Conservation (phyloP, 30 jellyfish, hydroid and myxozoan species). For the Sanderia malayensis region DNA sequence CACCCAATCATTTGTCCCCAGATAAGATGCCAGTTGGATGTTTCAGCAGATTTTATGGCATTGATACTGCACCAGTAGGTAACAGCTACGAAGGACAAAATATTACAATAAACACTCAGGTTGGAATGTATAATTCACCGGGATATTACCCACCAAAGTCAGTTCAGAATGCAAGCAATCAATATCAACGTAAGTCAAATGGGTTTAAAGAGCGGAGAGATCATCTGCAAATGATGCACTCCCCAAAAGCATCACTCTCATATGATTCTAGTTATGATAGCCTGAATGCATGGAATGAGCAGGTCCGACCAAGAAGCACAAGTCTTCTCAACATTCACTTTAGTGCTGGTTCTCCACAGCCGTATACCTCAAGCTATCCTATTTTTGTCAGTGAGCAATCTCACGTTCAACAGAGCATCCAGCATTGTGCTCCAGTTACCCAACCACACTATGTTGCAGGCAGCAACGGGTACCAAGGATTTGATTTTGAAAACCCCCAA, state of each 20-base stretch:
- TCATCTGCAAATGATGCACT: too few species aligned
- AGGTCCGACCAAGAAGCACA: neutral
- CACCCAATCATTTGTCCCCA: neutral
- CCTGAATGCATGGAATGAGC: neutral
- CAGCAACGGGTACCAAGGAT: slow-evolving; percentile 13
- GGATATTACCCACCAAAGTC: too few species aligned
- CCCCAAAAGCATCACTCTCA: neutral
- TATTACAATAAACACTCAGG: neutral
- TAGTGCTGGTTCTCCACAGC: neutral
- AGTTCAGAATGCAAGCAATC: too few species aligned
- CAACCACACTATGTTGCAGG: neutral
- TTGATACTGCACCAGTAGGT: too few species aligned
- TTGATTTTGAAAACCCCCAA: slow-evolving; percentile 53
- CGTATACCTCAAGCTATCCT: too few species aligned
- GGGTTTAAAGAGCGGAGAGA: too few species aligned
- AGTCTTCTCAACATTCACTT: neutral
- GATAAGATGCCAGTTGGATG: neutral
- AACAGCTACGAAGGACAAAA: too few species aligned
- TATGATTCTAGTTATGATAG: neutral
- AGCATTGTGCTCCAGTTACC: neutral
- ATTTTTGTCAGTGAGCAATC: too few species aligned
- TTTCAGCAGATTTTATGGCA: too few species aligned
- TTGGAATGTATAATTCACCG: neutral
- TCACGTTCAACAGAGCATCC: neutral
- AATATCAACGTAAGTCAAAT: too few species aligned